Conservation (phyloP, 2,113 vertebrate genomes). For the Ophiodon elongatus region DNA sequence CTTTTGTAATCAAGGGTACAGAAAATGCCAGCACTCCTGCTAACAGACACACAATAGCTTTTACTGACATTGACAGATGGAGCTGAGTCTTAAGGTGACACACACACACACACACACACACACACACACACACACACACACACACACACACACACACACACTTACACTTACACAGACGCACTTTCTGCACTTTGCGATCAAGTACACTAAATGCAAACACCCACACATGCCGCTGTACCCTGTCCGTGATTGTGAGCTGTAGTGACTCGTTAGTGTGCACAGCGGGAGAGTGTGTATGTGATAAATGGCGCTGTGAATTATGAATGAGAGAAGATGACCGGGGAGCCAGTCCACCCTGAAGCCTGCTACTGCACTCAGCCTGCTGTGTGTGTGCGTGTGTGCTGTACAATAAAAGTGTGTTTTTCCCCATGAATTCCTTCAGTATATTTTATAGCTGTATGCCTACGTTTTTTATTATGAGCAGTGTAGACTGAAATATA, state of each 20-base stretch:
- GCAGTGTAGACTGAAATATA: conserved; percentile 1
- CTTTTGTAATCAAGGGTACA: conserved; percentile 61
- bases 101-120: background rate
- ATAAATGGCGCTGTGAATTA: conserved; percentile 77
- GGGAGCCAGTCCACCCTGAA: conserved; percentile 44
- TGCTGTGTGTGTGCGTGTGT: background rate
- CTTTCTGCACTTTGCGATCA: conserved; percentile 35
- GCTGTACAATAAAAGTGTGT: background rate
- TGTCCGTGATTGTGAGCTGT: conserved; percentile 35
- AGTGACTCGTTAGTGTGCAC: conserved; percentile 56
- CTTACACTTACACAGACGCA: conserved; percentile 2
- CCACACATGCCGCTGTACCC: conserved; percentile 42
- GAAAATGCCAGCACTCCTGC: conserved; percentile 60
- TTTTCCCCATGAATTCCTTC: conserved; percentile 4
- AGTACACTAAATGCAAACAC: conserved; percentile 25
- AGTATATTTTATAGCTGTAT: conserved; percentile 25
- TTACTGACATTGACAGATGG: conserved; percentile 62
- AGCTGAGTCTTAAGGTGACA: conserved; percentile 43
- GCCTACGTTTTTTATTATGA: conserved; percentile 26
- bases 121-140: background rate
- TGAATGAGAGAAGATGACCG: conserved; percentile 73
- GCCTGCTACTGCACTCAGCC: conserved; percentile 28
- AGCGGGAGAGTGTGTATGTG: conserved; percentile 25
- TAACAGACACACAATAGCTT: conserved; percentile 28
- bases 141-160: background rate